Evolutionary conservation across 2,113 vertebrate species (phyloP).

Genomic region (Acanthisitta chloris): DNA sequence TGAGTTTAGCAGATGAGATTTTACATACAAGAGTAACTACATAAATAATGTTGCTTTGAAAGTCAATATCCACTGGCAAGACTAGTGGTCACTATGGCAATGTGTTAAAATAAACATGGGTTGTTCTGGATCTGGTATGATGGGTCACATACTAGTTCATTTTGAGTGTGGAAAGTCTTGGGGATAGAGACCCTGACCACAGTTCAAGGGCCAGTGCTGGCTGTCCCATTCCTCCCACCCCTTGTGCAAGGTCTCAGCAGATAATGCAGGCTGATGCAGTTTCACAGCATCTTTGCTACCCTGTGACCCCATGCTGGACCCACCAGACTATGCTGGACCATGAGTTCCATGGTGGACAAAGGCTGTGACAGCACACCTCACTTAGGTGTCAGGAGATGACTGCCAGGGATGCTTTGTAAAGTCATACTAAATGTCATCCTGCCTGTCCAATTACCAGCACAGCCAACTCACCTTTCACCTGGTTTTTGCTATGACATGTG

Average conservation of each 20-base stretch:
- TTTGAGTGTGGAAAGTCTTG: background rate
- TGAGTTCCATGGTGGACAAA: fast-evolving
- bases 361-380: background rate
- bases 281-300: background rate
- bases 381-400: background rate
- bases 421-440: background rate
- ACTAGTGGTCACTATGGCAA: background rate
- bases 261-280: background rate
- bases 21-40: background rate
- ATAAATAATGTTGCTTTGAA: background rate
- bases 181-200: background rate
- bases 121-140: background rate
- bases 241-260: background rate
- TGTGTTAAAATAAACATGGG: background rate
- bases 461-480: background rate
- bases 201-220: background rate
- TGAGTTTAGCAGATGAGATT: background rate
- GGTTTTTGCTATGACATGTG: background rate
- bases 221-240: background rate
- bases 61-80: background rate
- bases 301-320: background rate
- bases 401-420: background rate
- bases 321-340: background rate
- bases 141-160: background rate
- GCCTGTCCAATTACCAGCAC: background rate